phyloP scores from a whole-genome alignment of 2,797 vertebrate genomes.

The Schizopygopsis pylzovi region DNA sequence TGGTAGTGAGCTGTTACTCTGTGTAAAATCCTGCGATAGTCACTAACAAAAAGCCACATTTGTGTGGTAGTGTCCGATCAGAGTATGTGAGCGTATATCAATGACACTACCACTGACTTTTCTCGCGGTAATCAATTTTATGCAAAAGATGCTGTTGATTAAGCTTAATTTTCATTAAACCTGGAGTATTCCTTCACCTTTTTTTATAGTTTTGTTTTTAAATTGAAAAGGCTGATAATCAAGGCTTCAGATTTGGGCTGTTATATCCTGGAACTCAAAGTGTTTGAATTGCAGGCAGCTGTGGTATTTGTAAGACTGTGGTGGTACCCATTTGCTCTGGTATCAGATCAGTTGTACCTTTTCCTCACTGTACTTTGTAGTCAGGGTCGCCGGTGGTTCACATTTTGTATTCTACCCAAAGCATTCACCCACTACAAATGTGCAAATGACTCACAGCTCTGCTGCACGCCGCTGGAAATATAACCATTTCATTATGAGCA shows the following conservation, averaged over 20 bases:
- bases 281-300: not conserved
- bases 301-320: not conserved
- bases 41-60: no score
- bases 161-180: not conserved
- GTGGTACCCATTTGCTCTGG: not conserved
- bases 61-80: no score
- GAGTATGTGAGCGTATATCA: no score
- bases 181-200: not conserved
- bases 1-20: no score
- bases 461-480: slow-evolving; percentile 2
- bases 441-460: slow-evolving; percentile 39
- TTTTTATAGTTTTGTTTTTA: not conserved
- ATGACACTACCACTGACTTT: no score
- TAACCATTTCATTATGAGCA: slow-evolving; percentile 36
- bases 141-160: not conserved
- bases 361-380: slow-evolving; percentile 21
- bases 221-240: not conserved
- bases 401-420: slow-evolving; percentile 17
- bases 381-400: slow-evolving; percentile 26
- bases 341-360: not conserved
- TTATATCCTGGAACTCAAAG: not conserved
- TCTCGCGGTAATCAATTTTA: not conserved
- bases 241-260: not conserved
- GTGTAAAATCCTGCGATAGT: no score
- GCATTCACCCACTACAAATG: slow-evolving; percentile 17